These are phyloP conservation scores for Spheniscus humboldti DNA, from an alignment of 2,797 vertebrate genomes.

Conservation along the genomic window DNA sequence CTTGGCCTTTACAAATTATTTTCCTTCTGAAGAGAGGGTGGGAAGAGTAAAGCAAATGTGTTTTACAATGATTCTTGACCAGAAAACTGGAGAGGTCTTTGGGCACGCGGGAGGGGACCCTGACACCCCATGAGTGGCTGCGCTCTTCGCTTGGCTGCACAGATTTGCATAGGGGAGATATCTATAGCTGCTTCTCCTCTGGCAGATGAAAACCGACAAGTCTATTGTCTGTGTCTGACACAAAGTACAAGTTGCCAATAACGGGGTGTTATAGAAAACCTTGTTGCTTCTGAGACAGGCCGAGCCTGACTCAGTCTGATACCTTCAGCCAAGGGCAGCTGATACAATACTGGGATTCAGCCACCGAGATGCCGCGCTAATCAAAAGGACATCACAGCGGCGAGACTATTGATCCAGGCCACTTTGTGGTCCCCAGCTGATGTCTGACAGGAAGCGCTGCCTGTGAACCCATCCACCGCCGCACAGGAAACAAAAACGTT, in stretches of 20 bases:
- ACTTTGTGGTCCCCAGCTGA: neutral
- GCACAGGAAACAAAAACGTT: neutral
- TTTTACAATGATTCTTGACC: neutral
- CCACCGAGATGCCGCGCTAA: fast-evolving
- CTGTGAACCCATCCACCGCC: neutral
- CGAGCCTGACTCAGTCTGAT: neutral
- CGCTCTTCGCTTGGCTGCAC: neutral
- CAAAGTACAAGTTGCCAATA: neutral
- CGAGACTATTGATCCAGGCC: neutral
- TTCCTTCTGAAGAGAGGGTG: neutral
- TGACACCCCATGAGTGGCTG: neutral
- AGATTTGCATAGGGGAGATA: neutral
- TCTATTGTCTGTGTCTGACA: neutral
- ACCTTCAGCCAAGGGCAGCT: neutral
- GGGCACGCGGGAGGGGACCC: neutral
- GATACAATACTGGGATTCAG: fast-evolving
- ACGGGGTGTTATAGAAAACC: neutral
- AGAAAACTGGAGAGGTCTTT: neutral
- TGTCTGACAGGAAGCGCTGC: neutral
- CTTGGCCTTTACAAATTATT: neutral
- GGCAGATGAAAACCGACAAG: neutral
- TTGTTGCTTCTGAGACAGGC: neutral
- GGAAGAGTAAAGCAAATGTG: neutral
- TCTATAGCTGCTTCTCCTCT: neutral
- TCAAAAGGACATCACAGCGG: neutral